Evolutionary conservation across 1,140 invertebrate genomes (phyloP), one percentile per base, ranked within the genome.

Genomic region (Neodiprion lecontei): DNA sequence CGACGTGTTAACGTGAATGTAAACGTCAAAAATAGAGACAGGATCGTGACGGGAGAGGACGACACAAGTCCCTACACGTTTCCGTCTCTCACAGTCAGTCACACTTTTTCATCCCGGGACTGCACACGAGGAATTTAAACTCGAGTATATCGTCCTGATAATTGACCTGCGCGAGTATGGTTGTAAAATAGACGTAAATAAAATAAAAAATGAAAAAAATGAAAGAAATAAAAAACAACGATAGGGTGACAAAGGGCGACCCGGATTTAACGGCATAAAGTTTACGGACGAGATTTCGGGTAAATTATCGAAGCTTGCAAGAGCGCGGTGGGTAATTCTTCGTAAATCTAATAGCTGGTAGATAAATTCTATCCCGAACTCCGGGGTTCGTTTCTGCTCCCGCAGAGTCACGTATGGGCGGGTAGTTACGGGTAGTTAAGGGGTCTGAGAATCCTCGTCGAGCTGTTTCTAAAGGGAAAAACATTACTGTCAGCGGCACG

Each of bases 401-500:
- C 70, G 47, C 48, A 48, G n/a, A 47, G 40, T 47, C 48, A 48
- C 48, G 70, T 47, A 50, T 71, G 70, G 48, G 48, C 70, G 70
- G 70, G n/a, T 50, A 71, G 53, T 61, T 61, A 61, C 53, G 53
- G 53, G 53, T 61, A 61, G 53, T 61, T 61, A 61, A 17, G 53
- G 70, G 70, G 28, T 2, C 28, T 40, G 28, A 40, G 28, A 14
- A 14, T 69, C 23, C 12, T 40, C 70, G 12, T 49, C 48, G 48
- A 71, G 48, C 53, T 11, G 53, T 61, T 40, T 61, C 53, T 61
- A 9, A 48, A 50, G 70, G 47, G 48, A 71, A 71, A 71, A 71
- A 73, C 61, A 70, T 75, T 81, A 75, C 81, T 74, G 72, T 74
- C 70, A 71, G 70, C 4, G 48, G 77, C 72, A 78, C 80, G 76